These are phyloP conservation scores for Epinephelus cyanopodus DNA, from an alignment of 2,113 vertebrate species.

Conservation along the genomic window DNA sequence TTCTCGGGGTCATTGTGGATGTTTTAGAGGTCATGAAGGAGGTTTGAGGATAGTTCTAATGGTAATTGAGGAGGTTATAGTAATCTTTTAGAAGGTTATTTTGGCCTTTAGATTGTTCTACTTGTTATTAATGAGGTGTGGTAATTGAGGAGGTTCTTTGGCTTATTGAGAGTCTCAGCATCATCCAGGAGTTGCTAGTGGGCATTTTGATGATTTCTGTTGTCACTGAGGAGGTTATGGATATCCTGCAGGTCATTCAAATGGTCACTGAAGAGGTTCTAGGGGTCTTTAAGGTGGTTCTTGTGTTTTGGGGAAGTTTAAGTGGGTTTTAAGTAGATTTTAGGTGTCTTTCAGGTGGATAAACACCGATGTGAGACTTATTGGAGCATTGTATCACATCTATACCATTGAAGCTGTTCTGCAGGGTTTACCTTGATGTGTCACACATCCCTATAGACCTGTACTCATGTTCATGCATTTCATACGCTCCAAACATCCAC, in stretches of 20 bases:
- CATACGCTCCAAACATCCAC: background rate
- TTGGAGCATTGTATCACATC: no score
- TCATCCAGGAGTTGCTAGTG: background rate
- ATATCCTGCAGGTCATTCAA: no score
- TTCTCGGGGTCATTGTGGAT: background rate
- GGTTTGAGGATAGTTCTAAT: background rate
- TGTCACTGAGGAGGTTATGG: background rate
- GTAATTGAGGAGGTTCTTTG: no score
- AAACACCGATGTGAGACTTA: no score
- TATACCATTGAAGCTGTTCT: background rate
- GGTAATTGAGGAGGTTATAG: no score
- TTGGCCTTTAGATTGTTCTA: no score
- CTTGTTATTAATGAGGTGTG: no score
- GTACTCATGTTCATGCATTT: background rate
- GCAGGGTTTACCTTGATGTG: background rate
- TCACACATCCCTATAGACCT: background rate
- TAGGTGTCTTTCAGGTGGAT: background rate
- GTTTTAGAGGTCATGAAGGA: no score
- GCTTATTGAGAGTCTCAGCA: no score
- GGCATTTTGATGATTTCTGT: background rate
- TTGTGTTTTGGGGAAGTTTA: background rate
- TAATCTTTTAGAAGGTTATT: background rate
- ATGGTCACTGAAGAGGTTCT: background rate
- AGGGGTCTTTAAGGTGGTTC: background rate
- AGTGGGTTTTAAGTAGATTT: background rate